A percentile compares a stretch with the other conserved stretches of the same genome.
Conservation (phyloP, 2,797 vertebrate species). For the Leuciscus waleckii region DNA sequence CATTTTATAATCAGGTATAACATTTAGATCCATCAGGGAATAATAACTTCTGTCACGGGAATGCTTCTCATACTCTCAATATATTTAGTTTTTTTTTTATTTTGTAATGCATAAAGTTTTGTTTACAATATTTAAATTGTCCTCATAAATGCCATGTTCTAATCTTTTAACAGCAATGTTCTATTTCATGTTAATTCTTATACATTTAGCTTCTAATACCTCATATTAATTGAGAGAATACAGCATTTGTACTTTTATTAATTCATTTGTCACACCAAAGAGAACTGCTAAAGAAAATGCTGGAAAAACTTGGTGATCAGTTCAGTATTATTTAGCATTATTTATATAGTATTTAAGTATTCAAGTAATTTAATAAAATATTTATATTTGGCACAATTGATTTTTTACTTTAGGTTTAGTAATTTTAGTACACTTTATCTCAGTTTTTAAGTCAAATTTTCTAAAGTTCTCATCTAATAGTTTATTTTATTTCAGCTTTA, state of each 20-base stretch:
- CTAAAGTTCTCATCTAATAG: background rate
- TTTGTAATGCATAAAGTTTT: background rate
- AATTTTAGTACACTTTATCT: background rate
- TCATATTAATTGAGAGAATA: background rate
- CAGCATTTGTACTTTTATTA: background rate
- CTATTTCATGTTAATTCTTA: background rate
- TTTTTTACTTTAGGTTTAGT: background rate
- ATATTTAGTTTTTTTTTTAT: background rate
- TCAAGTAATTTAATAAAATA: no score
- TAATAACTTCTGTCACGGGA: background rate
- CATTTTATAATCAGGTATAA: background rate
- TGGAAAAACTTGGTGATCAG: background rate
- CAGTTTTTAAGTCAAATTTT: background rate
- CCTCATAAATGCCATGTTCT: background rate
- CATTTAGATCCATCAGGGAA: background rate
- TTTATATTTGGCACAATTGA: background rate
- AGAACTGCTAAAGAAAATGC: background rate
- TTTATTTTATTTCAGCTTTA: background rate
- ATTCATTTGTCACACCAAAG: background rate
- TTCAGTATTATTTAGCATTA: background rate
- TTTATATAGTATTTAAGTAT: background rate
- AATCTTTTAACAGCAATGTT: background rate
- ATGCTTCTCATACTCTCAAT: background rate
- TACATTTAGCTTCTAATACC: background rate
- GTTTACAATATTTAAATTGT: background rate